Evolutionary conservation across 2,113 vertebrate species (phyloP).

Genomic region (Rostratula benghalensis): DNA sequence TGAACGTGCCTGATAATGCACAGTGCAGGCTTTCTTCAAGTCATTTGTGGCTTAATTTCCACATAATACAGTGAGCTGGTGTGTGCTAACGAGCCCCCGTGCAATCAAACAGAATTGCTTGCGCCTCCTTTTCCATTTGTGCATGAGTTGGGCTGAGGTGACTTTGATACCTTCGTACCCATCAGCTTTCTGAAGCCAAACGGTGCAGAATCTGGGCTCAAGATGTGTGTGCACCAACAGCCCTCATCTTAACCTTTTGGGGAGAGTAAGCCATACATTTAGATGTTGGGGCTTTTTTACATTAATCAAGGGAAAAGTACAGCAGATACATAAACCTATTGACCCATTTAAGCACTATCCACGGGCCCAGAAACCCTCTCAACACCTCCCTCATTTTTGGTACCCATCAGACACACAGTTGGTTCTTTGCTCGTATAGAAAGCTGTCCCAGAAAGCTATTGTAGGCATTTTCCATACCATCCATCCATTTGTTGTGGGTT

Average conservation of each 20-base stretch:
- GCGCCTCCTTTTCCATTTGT: neutral
- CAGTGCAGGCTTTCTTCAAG: neutral
- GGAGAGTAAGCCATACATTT: neutral
- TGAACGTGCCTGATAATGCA: neutral
- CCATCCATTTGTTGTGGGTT: neutral
- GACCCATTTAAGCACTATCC: neutral
- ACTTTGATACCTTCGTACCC: neutral
- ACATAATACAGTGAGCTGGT: neutral
- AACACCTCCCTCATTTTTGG: neutral
- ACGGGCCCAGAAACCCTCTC: neutral
- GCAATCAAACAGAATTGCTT: neutral
- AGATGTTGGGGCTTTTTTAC: neutral
- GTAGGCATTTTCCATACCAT: neutral
- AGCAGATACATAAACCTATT: neutral
- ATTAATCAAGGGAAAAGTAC: neutral
- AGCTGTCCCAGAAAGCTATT: neutral
- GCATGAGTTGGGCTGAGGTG: neutral
- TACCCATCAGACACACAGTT: neutral
- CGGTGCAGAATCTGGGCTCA: neutral
- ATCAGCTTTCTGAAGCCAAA: neutral
- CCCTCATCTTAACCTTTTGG: neutral
- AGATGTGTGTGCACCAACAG: too few species aligned
- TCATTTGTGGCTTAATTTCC: neutral
- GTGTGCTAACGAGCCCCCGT: neutral
- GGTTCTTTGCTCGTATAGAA: neutral